These are phyloP conservation scores for Diuraphis noxia DNA, from an alignment of 1,140 invertebrate genomes.

Conservation along the genomic window DNA sequence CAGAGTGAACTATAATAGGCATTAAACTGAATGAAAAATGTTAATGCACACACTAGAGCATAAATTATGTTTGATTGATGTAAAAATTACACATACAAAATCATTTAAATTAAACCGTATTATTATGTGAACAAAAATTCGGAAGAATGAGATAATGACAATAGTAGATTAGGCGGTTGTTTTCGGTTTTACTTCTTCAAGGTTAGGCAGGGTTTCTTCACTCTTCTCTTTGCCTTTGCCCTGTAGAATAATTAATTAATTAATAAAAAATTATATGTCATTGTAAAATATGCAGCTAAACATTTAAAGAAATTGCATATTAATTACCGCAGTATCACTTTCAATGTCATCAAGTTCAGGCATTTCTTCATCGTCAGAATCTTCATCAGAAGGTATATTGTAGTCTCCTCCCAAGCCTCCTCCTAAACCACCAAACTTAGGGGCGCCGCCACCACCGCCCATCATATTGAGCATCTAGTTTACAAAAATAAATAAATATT, in stretches of 20 bases:
- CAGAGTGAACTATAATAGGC: slow-evolving; percentile 35
- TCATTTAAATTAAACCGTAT: slow-evolving; percentile 51
- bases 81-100: slow-evolving; percentile 43
- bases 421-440: slow-evolving; percentile 65
- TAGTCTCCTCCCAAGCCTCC: slow-evolving; percentile 63
- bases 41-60: slow-evolving; percentile 47
- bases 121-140: slow-evolving; percentile 53
- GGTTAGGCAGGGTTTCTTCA: background rate
- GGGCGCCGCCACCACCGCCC: slow-evolving; percentile 66
- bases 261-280: background rate
- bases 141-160: slow-evolving; percentile 51
- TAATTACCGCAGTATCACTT: slow-evolving; percentile 24
- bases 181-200: slow-evolving; percentile 37
- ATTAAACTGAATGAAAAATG: slow-evolving; percentile 10
- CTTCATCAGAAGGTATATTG: slow-evolving; percentile 63
- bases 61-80: slow-evolving; percentile 36
- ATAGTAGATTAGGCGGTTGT: slow-evolving; percentile 22
- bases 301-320: background rate
- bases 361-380: slow-evolving; percentile 66
- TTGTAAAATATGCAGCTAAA: background rate
- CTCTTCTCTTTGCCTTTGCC: slow-evolving; percentile 31
- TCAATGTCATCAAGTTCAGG: slow-evolving; percentile 63
- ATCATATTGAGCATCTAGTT: slow-evolving; percentile 40
- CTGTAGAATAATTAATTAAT: slow-evolving; percentile 19
- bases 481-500: slow-evolving; percentile 50